These are phyloP conservation scores for Pollachius pollachius DNA, from an alignment of 2,113 vertebrate genomes.

Conservation along the genomic window DNA sequence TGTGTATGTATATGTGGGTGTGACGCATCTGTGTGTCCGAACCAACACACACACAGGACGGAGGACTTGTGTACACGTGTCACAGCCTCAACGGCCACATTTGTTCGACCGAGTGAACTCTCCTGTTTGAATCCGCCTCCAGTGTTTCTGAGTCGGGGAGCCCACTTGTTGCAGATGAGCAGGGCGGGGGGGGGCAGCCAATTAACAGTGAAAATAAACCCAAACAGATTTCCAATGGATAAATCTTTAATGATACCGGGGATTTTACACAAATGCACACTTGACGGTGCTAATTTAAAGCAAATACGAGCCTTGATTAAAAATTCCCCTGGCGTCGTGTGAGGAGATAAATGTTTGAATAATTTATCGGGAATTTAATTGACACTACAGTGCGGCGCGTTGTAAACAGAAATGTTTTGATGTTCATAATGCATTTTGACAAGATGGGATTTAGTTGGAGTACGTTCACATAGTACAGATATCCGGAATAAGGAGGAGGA, in stretches of 20 bases:
- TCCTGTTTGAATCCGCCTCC: background rate
- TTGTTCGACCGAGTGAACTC: no score
- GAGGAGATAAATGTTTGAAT: slow-evolving; percentile 87
- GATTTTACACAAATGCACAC: slow-evolving; percentile 94
- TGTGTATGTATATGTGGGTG: no score
- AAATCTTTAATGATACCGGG: slow-evolving; percentile 98
- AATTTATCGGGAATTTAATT: slow-evolving; percentile 88
- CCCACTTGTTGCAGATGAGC: slow-evolving; percentile 12
- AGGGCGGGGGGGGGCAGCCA: slow-evolving; percentile 54
- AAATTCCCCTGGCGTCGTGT: slow-evolving; percentile 85
- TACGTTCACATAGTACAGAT: slow-evolving; percentile 52
- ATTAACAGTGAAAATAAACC: slow-evolving; percentile 89
- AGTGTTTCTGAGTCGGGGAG: background rate
- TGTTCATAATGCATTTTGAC: slow-evolving; percentile 79
- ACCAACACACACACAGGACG: no score
- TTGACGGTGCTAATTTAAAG: slow-evolving; percentile 96
- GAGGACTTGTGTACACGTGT: no score
- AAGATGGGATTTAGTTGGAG: slow-evolving; percentile 72
- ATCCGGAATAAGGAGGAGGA: slow-evolving; percentile 40
- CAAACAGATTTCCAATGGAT: slow-evolving; percentile 92
- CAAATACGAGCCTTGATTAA: slow-evolving; percentile 97
- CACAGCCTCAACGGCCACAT: no score
- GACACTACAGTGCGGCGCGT: slow-evolving; percentile 74
- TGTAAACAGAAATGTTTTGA: slow-evolving; percentile 94
- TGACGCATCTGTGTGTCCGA: no score